These are phyloP conservation scores for Polymixis lichenea DNA, from an alignment of 2,888 invertebrate genomes.

Conservation along the genomic window DNA sequence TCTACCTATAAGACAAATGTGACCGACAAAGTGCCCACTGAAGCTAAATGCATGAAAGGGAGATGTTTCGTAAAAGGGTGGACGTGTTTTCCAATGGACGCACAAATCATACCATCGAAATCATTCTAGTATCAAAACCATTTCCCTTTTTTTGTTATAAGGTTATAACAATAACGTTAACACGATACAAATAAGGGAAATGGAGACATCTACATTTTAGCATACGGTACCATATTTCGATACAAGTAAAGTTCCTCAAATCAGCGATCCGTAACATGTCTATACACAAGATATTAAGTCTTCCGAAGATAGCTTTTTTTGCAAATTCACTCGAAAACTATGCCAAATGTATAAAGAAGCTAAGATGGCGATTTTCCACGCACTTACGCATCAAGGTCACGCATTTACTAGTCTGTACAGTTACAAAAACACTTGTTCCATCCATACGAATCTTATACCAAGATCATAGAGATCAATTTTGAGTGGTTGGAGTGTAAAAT, in stretches of 20 bases:
- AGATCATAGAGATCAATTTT: background rate
- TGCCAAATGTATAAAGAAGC: conserved; percentile 57
- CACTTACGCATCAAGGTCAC: conserved; percentile 62
- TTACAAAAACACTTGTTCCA: conserved; percentile 2
- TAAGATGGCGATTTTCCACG: conserved; percentile 66
- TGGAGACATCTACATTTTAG: background rate
- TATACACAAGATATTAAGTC: conserved; percentile 18
- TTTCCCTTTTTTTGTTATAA: background rate
- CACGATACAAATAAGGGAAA: background rate
- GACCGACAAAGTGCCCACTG: background rate
- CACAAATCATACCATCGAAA: background rate
- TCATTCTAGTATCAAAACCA: too few relatives aligned
- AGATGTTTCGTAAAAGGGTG: background rate
- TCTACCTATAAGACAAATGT: background rate
- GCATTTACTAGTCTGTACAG: conserved; percentile 37
- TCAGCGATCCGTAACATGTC: conserved; percentile 23
- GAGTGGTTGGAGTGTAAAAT: background rate
- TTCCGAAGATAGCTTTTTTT: conserved; percentile 27
- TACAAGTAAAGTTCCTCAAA: background rate
- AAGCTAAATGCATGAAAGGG: background rate
- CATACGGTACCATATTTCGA: background rate
- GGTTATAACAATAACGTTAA: background rate
- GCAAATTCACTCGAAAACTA: conserved; percentile 50
- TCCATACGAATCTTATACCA: background rate
- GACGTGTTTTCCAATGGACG: background rate